phyloP scores from a whole-genome alignment of 2,113 vertebrate genomes.

The Galemys pyrenaicus region DNA sequence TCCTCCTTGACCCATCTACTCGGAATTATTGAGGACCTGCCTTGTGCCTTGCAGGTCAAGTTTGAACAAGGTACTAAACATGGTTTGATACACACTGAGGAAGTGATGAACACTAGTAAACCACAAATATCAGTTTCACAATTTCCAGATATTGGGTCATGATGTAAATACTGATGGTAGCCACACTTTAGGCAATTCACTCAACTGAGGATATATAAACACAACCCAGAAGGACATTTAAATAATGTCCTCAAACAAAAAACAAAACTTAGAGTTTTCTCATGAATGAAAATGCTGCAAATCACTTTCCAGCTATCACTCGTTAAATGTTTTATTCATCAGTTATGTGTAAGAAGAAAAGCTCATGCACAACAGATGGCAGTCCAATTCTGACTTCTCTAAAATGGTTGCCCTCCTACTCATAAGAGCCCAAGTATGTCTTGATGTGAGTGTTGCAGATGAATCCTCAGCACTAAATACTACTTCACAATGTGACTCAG shows the following conservation, averaged over 20 bases:
- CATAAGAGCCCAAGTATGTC: constrained; percentile 69
- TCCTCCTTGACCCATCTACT: too few species aligned
- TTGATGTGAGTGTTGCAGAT: constrained; percentile 71
- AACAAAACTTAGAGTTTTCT: constrained; percentile 42
- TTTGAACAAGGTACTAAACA: neutral
- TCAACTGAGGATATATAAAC: neutral
- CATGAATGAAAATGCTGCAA: constrained; percentile 76
- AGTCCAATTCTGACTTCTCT: constrained; percentile 75
- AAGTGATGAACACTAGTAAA: neutral
- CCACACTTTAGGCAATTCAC: neutral
- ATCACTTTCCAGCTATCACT: constrained; percentile 46
- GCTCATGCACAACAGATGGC: constrained; percentile 78
- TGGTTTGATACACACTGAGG: neutral
- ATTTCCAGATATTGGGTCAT: neutral
- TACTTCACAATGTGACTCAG: constrained; percentile 70
- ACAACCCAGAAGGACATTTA: constrained; percentile 19
- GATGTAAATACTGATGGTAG: constrained; percentile 25
- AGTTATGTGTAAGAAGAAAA: constrained; percentile 54
- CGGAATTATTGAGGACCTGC: too few species aligned
- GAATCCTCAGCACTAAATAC: constrained; percentile 72
- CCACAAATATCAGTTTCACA: neutral
- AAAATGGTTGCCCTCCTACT: constrained; percentile 79
- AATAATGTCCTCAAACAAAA: constrained; percentile 29
- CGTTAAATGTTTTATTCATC: constrained; percentile 61
- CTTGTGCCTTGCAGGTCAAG: too few species aligned